These are phyloP conservation scores for Thysanoteuthis rhombus DNA, from an alignment of 2,888 invertebrate genomes.

Conservation along the genomic window DNA sequence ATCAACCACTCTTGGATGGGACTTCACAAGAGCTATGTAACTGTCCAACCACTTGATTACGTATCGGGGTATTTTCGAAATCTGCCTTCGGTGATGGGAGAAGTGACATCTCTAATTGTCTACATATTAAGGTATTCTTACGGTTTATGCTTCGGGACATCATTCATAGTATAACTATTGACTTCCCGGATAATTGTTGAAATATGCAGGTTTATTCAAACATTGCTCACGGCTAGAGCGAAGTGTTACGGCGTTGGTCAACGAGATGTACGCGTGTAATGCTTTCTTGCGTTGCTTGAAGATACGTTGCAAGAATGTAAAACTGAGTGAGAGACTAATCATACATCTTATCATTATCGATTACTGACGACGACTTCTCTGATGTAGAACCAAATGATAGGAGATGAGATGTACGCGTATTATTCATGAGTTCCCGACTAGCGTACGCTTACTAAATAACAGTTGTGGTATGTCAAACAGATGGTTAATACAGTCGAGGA, in stretches of 20 bases:
- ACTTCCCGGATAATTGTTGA: not conserved
- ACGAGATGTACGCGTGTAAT: not conserved
- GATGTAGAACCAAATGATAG: not conserved
- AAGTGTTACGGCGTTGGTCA: conserved; percentile 12
- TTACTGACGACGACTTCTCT: not conserved
- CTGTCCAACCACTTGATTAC: not conserved
- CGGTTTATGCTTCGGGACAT: not conserved
- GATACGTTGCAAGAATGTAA: not conserved
- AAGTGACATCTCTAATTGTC: not conserved
- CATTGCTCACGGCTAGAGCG: not conserved
- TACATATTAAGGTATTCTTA: not conserved
- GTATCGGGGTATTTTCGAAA: not conserved
- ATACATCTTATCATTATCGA: not conserved
- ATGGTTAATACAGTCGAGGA: too few species aligned
- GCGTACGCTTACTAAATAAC: not conserved
- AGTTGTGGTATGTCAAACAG: too few species aligned
- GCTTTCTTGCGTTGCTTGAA: not conserved
- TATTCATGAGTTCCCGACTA: not conserved
- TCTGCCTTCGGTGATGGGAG: not conserved
- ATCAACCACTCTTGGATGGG: not conserved
- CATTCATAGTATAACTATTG: not conserved
- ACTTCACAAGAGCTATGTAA: not conserved
- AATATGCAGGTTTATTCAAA: not conserved
- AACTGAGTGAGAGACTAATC: not conserved
- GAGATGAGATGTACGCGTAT: not conserved